Evolutionary conservation across 2,797 vertebrate species (phyloP).

Genomic region (Sebastes steindachneri): DNA sequence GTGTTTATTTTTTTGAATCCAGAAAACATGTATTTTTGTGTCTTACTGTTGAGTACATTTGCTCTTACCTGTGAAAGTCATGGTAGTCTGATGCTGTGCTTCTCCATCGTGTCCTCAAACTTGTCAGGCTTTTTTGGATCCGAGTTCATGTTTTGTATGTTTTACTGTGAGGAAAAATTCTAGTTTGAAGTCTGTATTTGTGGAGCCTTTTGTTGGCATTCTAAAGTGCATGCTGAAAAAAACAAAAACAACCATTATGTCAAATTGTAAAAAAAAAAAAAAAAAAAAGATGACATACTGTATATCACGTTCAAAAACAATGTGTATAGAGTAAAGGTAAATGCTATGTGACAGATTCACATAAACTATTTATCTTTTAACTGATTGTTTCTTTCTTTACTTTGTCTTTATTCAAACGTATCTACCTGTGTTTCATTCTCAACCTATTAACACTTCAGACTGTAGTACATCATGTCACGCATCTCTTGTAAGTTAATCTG

Average conservation of each 20-base stretch:
- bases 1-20: conserved; percentile 81
- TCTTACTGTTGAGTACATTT: conserved; percentile 85
- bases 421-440: not conserved
- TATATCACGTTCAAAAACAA: conserved; percentile 73
- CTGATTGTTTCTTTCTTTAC: conserved; percentile 46
- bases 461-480: not conserved
- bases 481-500: not conserved
- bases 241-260: conserved; percentile 77
- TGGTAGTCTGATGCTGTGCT: conserved; percentile 86
- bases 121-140: conserved; percentile 81
- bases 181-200: conserved; percentile 86
- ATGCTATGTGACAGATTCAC: conserved; percentile 78
- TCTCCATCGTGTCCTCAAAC: conserved; percentile 80
- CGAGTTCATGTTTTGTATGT: conserved; percentile 78
- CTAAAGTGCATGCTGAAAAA: conserved; percentile 90
- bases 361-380: conserved; percentile 85
- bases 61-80: conserved; percentile 82
- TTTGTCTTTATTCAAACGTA: conserved; percentile 11
- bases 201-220: conserved; percentile 89
- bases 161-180: conserved; percentile 82
- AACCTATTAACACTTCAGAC: not conserved
- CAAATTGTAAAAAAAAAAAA: conserved; percentile 75
- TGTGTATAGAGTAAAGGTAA: conserved; percentile 80
- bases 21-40: conserved; percentile 85
- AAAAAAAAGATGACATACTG: conserved; percentile 50